Conservation (phyloP, 2,797 vertebrate species). For the Sebastiscus albofasciatus region DNA sequence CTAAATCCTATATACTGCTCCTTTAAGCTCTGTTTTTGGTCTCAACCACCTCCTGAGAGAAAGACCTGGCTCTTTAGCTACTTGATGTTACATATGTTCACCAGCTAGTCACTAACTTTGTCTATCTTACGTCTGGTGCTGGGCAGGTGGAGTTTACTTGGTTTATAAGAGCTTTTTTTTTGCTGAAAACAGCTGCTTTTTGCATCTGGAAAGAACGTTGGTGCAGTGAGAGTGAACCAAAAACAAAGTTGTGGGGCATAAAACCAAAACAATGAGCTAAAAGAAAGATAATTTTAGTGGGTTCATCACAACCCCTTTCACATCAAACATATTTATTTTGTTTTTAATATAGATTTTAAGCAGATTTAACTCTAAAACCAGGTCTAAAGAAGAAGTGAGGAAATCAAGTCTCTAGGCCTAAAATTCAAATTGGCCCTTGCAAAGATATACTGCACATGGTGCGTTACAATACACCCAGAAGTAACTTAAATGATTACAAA, state of each 20-base stretch:
- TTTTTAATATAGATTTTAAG: not conserved
- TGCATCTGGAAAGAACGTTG: not conserved
- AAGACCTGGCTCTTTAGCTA: not conserved
- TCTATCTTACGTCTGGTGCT: not conserved
- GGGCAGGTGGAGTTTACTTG: not conserved
- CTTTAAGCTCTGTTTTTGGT: not conserved
- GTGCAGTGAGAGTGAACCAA: not conserved
- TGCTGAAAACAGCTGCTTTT: not conserved
- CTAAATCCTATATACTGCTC: too few relatives aligned
- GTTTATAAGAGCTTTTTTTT: not conserved
- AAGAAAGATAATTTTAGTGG: not conserved
- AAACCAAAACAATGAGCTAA: too few relatives aligned
- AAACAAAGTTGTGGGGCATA: not conserved
- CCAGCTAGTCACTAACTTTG: not conserved
- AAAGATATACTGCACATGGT: not conserved
- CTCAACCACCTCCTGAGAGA: not conserved
- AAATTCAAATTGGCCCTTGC: not conserved
- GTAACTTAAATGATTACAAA: not conserved
- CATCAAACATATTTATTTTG: not conserved
- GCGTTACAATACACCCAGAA: not conserved
- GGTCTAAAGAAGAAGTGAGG: not conserved
- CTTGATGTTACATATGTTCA: not conserved
- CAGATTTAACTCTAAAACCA: not conserved
- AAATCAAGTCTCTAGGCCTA: too few relatives aligned
- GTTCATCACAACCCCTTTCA: not conserved